These are phyloP conservation scores for Amazona vittata DNA, from an alignment of 2,113 vertebrate genomes.

Conservation along the genomic window DNA sequence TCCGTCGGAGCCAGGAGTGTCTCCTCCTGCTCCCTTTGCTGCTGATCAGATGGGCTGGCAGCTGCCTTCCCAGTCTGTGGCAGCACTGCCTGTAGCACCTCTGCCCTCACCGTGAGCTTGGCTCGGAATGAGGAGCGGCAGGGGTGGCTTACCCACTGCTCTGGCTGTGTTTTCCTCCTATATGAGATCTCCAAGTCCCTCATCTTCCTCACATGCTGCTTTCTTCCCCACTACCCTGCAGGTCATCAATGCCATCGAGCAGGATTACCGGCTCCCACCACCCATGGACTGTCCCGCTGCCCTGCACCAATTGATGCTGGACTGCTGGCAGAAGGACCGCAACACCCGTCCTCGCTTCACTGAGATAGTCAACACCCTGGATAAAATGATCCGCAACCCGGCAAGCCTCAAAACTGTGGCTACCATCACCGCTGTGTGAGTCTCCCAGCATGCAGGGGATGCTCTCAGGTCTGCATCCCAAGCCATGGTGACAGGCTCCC, in stretches of 20 bases:
- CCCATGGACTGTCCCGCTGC: slow-evolving; percentile 98
- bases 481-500: fast-evolving
- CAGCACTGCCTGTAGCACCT: background rate
- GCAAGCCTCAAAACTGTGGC: slow-evolving; percentile 97
- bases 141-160: background rate
- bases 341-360: slow-evolving; percentile 94
- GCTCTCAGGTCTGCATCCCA: background rate
- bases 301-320: slow-evolving; percentile 96
- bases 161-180: background rate
- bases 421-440: slow-evolving; percentile 97
- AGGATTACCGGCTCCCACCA: slow-evolving; percentile 95
- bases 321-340: slow-evolving; percentile 99
- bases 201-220: background rate
- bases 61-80: background rate
- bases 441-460: fast-evolving
- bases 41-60: background rate
- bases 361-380: slow-evolving; percentile 95
- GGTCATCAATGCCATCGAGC: slow-evolving; percentile 98
- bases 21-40: slow-evolving; percentile 40
- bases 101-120: background rate
- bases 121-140: background rate
- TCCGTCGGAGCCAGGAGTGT: background rate
- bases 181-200: fast-evolving
- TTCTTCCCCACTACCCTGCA: background rate
- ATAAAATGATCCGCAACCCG: slow-evolving; percentile 99